These are phyloP conservation scores for Mormyrops attenuatus DNA, from an alignment of 2,797 vertebrate species.

Conservation along the genomic window DNA sequence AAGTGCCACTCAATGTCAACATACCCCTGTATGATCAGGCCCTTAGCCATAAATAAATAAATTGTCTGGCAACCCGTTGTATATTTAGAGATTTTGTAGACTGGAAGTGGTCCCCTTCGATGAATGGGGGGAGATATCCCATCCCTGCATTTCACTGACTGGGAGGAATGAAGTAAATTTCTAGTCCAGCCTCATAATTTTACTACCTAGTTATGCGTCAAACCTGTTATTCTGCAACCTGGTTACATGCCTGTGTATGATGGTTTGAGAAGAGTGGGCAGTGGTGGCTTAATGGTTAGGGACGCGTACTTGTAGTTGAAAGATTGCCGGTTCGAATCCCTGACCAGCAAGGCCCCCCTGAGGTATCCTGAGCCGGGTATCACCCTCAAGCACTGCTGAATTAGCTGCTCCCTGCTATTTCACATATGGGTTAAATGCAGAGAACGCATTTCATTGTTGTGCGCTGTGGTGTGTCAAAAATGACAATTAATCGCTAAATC, in stretches of 20 bases:
- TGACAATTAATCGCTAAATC: background rate
- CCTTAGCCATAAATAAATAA: background rate
- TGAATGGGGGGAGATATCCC: background rate
- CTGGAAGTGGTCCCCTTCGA: background rate
- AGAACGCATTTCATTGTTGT: background rate
- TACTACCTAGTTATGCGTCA: background rate
- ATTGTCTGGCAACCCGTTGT: background rate
- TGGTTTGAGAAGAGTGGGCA: background rate
- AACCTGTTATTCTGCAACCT: background rate
- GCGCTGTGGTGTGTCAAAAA: background rate
- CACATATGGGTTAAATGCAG: background rate
- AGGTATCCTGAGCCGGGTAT: background rate
- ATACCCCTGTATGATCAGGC: background rate
- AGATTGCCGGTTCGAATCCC: background rate
- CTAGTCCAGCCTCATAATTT: background rate
- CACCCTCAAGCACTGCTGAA: background rate
- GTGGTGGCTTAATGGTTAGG: no score
- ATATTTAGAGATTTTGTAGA: background rate
- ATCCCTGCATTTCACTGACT: background rate
- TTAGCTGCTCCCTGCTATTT: background rate
- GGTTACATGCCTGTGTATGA: background rate
- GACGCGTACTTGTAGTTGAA: background rate
- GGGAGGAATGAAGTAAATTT: background rate
- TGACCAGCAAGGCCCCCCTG: background rate
- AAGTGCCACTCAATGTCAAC: background rate